Conservation (phyloP, 2,888 invertebrate species). For the Melinopterus prodromus region DNA sequence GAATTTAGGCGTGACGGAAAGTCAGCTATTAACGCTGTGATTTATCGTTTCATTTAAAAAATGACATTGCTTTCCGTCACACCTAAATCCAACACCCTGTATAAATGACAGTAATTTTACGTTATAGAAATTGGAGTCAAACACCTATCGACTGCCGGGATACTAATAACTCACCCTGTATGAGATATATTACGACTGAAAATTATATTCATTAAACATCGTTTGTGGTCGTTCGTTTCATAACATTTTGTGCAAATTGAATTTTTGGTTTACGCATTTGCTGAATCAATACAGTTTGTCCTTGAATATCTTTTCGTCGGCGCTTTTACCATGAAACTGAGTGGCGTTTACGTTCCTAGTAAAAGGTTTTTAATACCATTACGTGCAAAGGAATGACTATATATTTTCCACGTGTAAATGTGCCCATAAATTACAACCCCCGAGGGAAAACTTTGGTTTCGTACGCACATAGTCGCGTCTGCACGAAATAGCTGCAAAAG, state of each 20-base stretch:
- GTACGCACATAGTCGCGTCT: background rate
- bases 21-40: too few relatives aligned
- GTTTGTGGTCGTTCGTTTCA: too few relatives aligned
- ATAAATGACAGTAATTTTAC: too few relatives aligned
- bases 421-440: background rate
- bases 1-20: too few relatives aligned
- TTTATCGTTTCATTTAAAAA: too few relatives aligned
- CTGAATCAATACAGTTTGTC: background rate
- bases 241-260: background rate
- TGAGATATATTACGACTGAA: too few relatives aligned
- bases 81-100: too few relatives aligned
- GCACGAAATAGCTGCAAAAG: background rate
- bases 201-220: too few relatives aligned
- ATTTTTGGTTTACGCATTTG: background rate
- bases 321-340: background rate
- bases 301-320: background rate
- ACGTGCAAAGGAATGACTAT: constrained; percentile 4
- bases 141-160: too few relatives aligned
- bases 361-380: constrained; percentile 4
- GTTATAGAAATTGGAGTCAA: too few relatives aligned
- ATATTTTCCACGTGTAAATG: background rate
- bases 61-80: too few relatives aligned
- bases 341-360: background rate
- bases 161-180: too few relatives aligned
- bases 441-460: background rate